Evolutionary conservation across 2,113 vertebrate species (phyloP).

Genomic region (Hydrolagus affinis): DNA sequence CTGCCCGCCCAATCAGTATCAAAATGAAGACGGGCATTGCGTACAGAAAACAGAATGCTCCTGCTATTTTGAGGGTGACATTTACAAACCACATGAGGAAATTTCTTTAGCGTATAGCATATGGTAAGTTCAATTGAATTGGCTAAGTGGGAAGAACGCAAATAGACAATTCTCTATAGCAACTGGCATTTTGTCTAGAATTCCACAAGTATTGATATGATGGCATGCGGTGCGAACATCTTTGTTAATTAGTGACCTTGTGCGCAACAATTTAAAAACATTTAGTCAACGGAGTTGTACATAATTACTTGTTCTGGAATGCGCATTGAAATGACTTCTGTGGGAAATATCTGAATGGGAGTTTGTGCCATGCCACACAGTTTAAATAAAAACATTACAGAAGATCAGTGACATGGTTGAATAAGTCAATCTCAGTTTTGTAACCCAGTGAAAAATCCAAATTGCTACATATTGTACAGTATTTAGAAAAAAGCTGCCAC

Average conservation of each 20-base stretch:
- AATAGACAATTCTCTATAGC: neutral
- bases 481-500: too few species aligned
- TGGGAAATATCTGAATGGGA: neutral
- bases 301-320: neutral
- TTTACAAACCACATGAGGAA: constrained; percentile 82
- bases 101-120: constrained; percentile 76
- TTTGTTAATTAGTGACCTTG: neutral
- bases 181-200: neutral
- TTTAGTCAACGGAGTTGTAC: neutral
- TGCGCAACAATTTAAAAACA: neutral
- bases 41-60: constrained; percentile 71
- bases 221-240: neutral
- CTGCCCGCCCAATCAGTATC: constrained; percentile 70
- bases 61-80: constrained; percentile 81
- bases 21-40: constrained; percentile 67
- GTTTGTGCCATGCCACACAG: neutral
- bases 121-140: constrained; percentile 58
- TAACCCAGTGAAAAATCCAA: too few species aligned
- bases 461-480: too few species aligned
- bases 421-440: too few species aligned
- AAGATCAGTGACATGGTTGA: too few species aligned
- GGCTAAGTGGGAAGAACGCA: neutral
- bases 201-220: neutral
- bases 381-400: too few species aligned
- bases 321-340: neutral